Evolutionary conservation across 1,140 invertebrate species (phyloP), one percentile per base, ranked within the genome.

Genomic region (Dendroctonus valens): DNA sequence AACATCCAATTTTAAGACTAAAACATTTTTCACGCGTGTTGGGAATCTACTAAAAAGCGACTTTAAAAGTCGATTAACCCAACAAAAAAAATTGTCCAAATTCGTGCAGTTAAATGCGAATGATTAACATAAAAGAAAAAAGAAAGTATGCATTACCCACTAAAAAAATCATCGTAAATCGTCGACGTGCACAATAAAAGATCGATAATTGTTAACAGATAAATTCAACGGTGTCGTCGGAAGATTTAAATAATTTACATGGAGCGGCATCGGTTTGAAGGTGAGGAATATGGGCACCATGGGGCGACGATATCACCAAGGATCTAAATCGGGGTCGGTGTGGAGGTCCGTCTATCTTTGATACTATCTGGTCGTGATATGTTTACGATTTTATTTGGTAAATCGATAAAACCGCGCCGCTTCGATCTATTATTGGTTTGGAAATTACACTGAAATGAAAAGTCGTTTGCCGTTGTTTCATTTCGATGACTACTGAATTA

Each of bases 261-360:
- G n/a, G 51, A 57, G 59, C 52, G 53, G 39, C 51, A 46, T 54
- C 39, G 40, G 38, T 50, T 37, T 54, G 39, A 54, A 54, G 55
- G 26, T 58, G 55, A 59, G 38, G 50, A 44, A 59, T 54, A 60
- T 44, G 51, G 49, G 14, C 41, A 44, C 46, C 46, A 67, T 67
- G 50, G 59, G 52, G 39, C 58, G 9, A 42, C 58, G 9, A 50
- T 61, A 67, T 57, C 54, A 50, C n/a, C 41, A 41, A 41, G 44
- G 55, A 62, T 68, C 59, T 62, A 62, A 62, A 62, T 52, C 59
- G 49, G 59, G n/a, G 49, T 41, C 40, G 39, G 50, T 14, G 49
- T 40, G 50, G 40, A 49, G 59, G 50, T 38, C 55, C 12, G 58
- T 40, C 9, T 41, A 62, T 68, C 59, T 59, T 55, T 48, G 61